Conservation (phyloP, 2,888 invertebrate species). For the Lordiphosa fenestrarum region DNA sequence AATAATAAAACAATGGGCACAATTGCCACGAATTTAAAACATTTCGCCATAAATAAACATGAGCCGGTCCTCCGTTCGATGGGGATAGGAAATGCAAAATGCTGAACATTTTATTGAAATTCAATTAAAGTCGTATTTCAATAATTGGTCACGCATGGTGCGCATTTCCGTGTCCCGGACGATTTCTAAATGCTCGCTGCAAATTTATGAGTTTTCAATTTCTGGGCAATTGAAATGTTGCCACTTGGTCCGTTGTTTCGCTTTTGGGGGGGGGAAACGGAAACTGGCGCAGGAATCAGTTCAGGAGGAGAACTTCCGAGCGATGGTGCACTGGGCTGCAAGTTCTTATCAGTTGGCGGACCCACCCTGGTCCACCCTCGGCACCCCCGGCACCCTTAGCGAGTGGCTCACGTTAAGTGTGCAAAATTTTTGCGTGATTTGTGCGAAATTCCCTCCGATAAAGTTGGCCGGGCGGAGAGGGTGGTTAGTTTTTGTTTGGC, state of each 20-base stretch:
- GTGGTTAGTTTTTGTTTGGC: slow-evolving; percentile 52
- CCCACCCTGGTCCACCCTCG: slow-evolving; percentile 34
- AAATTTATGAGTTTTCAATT: slow-evolving; percentile 75
- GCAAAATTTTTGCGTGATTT: slow-evolving; percentile 73
- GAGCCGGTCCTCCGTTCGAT: slow-evolving; percentile 43
- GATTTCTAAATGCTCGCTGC: slow-evolving; percentile 55
- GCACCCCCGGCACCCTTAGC: slow-evolving; percentile 31
- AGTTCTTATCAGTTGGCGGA: slow-evolving; percentile 58
- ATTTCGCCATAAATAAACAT: slow-evolving; percentile 66
- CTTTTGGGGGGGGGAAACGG: slow-evolving; percentile 50
- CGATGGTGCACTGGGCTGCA: slow-evolving; percentile 66
- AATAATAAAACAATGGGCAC: slow-evolving; percentile 70
- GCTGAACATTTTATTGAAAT: slow-evolving; percentile 76
- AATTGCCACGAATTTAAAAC: slow-evolving; percentile 63
- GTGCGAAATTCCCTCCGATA: slow-evolving; percentile 67
- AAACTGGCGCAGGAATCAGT: slow-evolving; percentile 64
- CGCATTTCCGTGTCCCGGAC: slow-evolving; percentile 72
- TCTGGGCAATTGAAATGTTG: slow-evolving; percentile 67
- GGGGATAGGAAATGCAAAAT: slow-evolving; percentile 51
- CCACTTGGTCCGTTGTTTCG: slow-evolving; percentile 53
- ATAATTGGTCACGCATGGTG: slow-evolving; percentile 79
- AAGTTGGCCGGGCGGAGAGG: slow-evolving; percentile 44
- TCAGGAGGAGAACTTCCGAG: slow-evolving; percentile 6
- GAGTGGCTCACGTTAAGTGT: slow-evolving; percentile 62
- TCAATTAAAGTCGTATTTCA: slow-evolving; percentile 79